Evolutionary conservation across 2,888 invertebrate genomes (phyloP).

Genomic region (Onthophagus sagittarius): DNA sequence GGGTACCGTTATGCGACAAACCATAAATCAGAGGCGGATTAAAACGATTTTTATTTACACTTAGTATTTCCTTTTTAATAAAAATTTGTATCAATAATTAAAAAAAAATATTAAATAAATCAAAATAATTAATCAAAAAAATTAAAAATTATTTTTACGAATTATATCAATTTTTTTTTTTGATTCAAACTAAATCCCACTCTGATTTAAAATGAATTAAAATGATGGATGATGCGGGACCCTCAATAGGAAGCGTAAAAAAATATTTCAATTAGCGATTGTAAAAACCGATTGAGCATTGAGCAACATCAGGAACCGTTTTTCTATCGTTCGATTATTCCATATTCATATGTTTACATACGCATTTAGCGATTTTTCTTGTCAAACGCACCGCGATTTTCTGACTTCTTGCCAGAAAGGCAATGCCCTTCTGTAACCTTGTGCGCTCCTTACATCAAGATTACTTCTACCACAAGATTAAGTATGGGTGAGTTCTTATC

Average conservation of each 20-base stretch:
- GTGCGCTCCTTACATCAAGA: conserved; percentile 18
- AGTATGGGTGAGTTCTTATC: not conserved
- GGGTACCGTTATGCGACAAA: conserved; percentile 12
- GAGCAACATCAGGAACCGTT: not conserved
- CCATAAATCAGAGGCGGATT: not conserved
- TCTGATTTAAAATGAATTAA: too few species aligned
- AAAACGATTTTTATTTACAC: not conserved
- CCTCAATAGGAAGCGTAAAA: conserved; percentile 3
- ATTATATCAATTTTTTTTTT: too few species aligned
- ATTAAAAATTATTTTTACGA: too few species aligned
- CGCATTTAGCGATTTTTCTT: not conserved
- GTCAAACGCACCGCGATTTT: conserved; percentile 19
- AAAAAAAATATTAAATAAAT: too few species aligned
- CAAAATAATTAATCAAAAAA: too few species aligned
- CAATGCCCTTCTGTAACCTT: conserved; percentile 24
- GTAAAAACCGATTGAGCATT: not conserved
- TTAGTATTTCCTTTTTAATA: too few species aligned
- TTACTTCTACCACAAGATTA: too few species aligned
- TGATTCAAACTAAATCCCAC: too few species aligned
- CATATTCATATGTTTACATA: conserved; percentile 6
- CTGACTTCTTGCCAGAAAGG: conserved; percentile 9
- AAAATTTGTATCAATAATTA: too few species aligned
- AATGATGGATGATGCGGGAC: not conserved
- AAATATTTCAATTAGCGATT: not conserved
- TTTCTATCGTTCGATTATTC: conserved; percentile 1